A percentile compares a stretch with the other conserved stretches of the same genome.
Evolutionary conservation across 1,140 invertebrate genomes (phyloP).

Genomic region (Polypedilum vanderplanki): DNA sequence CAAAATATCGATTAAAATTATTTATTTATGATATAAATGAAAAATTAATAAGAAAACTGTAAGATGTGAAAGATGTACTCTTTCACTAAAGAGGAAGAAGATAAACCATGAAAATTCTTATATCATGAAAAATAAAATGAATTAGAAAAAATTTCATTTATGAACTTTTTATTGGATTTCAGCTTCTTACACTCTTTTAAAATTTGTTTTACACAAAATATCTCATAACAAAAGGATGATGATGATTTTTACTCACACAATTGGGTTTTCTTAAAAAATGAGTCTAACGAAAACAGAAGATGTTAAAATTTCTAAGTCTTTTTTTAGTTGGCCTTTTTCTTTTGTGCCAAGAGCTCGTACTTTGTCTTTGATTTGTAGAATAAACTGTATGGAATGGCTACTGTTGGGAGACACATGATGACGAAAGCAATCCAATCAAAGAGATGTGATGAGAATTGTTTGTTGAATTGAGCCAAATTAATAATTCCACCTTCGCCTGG

Average conservation of each 20-base stretch:
- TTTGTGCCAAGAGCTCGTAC: slow-evolving; percentile 73
- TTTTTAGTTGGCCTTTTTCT: slow-evolving; percentile 45
- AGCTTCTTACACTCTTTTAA: neutral
- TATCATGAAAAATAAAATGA: slow-evolving; percentile 19
- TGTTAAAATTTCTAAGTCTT: neutral
- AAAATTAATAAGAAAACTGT: slow-evolving; percentile 9
- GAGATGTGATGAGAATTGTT: slow-evolving; percentile 95
- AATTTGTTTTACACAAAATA: neutral
- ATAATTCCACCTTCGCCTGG: slow-evolving; percentile 96
- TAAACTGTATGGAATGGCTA: slow-evolving; percentile 87
- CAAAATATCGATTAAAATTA: slow-evolving; percentile 13
- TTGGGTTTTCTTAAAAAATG: no score
- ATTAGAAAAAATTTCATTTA: neutral
- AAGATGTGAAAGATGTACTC: neutral
- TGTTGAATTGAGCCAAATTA: slow-evolving; percentile 91
- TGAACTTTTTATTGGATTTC: neutral
- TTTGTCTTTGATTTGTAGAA: slow-evolving; percentile 94
- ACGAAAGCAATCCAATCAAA: slow-evolving; percentile 96
- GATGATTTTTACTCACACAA: neutral
- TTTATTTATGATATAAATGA: slow-evolving; percentile 20
- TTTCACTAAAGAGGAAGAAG: neutral
- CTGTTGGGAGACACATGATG: slow-evolving; percentile 89
- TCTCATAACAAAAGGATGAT: slow-evolving; percentile 2
- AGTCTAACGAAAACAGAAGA: neutral
- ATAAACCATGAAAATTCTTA: neutral